A percentile compares a stretch with the other conserved stretches of the same genome.
These are phyloP conservation scores for Amiota mariae DNA, from an alignment of 2,888 invertebrate species.

Conservation along the genomic window DNA sequence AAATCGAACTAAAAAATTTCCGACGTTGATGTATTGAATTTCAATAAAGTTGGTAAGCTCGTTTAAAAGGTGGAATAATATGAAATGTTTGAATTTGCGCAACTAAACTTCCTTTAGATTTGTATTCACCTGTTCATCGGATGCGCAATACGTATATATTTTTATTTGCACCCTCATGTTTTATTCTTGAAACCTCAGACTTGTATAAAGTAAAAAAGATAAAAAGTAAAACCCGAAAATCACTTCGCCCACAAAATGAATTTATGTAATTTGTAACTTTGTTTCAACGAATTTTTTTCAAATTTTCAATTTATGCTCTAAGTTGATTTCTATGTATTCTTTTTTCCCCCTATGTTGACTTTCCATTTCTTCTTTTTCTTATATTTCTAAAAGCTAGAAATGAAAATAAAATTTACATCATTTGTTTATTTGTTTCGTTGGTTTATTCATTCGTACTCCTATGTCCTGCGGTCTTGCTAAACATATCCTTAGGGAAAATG, in stretches of 20 bases:
- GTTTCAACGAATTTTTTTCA: conserved; percentile 57
- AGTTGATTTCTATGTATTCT: conserved; percentile 21
- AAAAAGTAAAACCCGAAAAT: conserved; percentile 29
- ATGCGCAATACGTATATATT: neutral
- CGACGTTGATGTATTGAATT: conserved; percentile 27
- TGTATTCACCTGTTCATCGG: neutral
- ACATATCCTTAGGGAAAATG: conserved; percentile 57
- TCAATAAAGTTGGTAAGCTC: neutral
- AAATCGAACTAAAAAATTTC: conserved; percentile 60
- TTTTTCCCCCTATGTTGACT: neutral
- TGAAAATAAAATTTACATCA: conserved; percentile 66
- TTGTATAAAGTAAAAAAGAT: neutral
- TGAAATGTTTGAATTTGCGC: neutral
- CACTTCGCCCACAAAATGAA: conserved; percentile 48
- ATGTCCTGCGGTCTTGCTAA: conserved; percentile 59
- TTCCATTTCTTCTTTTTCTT: conserved; percentile 18
- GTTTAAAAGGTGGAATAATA: neutral
- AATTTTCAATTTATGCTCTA: conserved; percentile 30
- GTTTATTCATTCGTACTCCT: conserved; percentile 26
- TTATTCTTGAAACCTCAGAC: neutral
- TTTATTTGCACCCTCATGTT: conserved; percentile 8
- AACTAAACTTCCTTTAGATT: neutral
- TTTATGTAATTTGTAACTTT: conserved; percentile 63
- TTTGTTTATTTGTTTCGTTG: conserved; percentile 62
- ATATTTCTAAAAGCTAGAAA: conserved; percentile 38